These are phyloP conservation scores for Teleogryllus occipitalis DNA, from an alignment of 1,140 invertebrate species.

Conservation along the genomic window DNA sequence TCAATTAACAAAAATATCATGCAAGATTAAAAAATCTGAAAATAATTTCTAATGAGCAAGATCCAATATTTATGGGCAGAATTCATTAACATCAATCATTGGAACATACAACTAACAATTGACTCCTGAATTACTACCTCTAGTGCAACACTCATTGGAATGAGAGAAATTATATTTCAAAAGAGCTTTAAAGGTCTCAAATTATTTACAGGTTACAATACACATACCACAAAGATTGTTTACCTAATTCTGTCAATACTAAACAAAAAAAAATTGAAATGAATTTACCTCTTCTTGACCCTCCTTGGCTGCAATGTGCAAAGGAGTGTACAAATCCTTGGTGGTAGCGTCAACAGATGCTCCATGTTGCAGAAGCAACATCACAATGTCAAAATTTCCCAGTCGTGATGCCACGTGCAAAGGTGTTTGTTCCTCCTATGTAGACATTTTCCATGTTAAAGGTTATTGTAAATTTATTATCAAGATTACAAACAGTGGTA, in stretches of 20 bases:
- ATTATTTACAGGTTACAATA: conserved; percentile 30
- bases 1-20: no score
- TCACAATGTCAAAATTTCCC: conserved; percentile 89
- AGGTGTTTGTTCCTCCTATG: conserved; percentile 82
- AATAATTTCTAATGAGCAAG: no score
- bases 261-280: conserved; percentile 23
- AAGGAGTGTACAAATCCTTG: conserved; percentile 90
- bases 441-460: conserved; percentile 17
- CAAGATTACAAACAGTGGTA: not conserved
- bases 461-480: not conserved
- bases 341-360: conserved; percentile 79
- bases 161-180: not conserved
- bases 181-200: not conserved
- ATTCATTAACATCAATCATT: no score
- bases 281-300: conserved; percentile 69
- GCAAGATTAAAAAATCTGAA: no score
- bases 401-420: conserved; percentile 86
- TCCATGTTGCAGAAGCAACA: conserved; percentile 83
- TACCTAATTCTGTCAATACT: no score
- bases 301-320: conserved; percentile 97
- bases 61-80: no score
- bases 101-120: no score
- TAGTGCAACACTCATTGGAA: not conserved
- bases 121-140: no score
- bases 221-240: no score